phyloP scores from a whole-genome alignment of 2,113 vertebrate species.

The Ia io region DNA sequence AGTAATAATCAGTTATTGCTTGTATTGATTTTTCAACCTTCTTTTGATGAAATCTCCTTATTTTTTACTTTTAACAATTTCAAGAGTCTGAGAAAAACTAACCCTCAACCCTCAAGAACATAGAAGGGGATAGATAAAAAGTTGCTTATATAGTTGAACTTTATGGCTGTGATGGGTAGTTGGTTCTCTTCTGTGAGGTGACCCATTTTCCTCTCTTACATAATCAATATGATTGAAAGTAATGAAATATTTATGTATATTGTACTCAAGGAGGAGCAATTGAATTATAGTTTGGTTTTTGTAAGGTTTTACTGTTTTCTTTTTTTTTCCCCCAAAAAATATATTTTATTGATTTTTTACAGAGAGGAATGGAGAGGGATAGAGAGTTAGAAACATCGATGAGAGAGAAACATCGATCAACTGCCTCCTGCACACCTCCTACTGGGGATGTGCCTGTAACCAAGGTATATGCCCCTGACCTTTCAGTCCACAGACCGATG shows the following conservation, averaged over 20 bases:
- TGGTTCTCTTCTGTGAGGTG: background rate
- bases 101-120: background rate
- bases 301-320: background rate
- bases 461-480: too few species aligned
- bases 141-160: background rate
- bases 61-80: constrained; percentile 34
- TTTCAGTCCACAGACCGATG: too few species aligned
- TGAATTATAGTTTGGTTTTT: constrained; percentile 1
- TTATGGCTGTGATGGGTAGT: background rate
- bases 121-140: background rate
- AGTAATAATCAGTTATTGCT: background rate
- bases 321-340: too few species aligned
- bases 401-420: too few species aligned
- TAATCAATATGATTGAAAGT: background rate
- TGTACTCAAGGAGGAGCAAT: background rate
- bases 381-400: too few species aligned
- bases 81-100: background rate
- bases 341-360: too few species aligned
- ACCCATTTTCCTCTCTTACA: background rate
- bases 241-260: background rate
- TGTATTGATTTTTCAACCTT: background rate
- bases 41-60: background rate
- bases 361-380: too few species aligned
- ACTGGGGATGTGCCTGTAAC: too few species aligned
- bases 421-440: too few species aligned